Evolutionary conservation across 2,797 vertebrate species (phyloP).

Genomic region (Betta splendens): DNA sequence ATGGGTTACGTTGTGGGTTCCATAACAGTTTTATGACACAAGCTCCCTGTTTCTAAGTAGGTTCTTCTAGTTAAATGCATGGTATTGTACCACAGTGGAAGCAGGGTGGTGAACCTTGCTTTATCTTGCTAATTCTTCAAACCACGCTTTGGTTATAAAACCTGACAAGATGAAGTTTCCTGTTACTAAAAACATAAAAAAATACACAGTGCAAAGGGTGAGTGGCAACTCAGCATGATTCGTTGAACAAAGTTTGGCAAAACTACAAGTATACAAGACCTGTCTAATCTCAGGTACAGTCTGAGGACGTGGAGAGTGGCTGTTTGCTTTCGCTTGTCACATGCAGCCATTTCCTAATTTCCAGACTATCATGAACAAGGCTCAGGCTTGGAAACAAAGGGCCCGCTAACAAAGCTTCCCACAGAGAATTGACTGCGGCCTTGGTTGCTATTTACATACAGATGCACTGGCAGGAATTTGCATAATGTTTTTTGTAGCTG

Average conservation of each 20-base stretch:
- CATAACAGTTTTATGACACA: constrained; percentile 49
- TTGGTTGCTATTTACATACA: constrained; percentile 98
- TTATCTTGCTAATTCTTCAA: constrained; percentile 12
- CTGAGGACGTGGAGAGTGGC: not conserved
- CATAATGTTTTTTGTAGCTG: constrained; percentile 96
- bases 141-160: constrained; percentile 27
- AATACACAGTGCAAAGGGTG: constrained; percentile 6
- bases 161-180: constrained; percentile 15
- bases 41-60: constrained; percentile 31
- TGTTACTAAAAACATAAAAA: constrained; percentile 39
- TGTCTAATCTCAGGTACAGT: constrained; percentile 28
- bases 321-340: constrained; percentile 65
- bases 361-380: constrained; percentile 74
- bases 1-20: constrained; percentile 50
- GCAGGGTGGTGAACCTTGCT: constrained; percentile 8
- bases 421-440: constrained; percentile 87
- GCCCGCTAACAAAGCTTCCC: constrained; percentile 87
- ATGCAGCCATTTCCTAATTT: constrained; percentile 67
- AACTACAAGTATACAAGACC: constrained; percentile 33
- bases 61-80: constrained; percentile 25
- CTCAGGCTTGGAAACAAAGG: constrained; percentile 79
- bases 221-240: not conserved
- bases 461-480: constrained; percentile 92
- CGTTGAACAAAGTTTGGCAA: constrained; percentile 21
- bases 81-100: constrained; percentile 24